phyloP scores from a whole-genome alignment of 2,888 invertebrate species.

The Dolichopus griseipennis region DNA sequence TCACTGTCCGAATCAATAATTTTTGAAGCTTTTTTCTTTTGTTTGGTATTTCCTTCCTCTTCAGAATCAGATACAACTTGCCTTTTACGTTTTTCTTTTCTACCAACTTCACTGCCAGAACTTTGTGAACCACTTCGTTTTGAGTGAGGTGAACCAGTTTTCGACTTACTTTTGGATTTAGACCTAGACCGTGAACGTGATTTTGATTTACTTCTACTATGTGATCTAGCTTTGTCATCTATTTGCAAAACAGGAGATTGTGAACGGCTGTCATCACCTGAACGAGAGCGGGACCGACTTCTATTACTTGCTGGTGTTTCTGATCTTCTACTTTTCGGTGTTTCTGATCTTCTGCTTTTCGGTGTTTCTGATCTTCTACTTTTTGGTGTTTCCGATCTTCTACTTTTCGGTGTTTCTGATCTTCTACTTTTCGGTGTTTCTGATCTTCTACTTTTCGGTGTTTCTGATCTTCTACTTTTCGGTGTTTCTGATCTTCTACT shows the following conservation, averaged over 20 bases:
- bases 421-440: neutral
- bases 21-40: constrained; percentile 41
- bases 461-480: neutral
- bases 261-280: constrained; percentile 45
- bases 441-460: neutral
- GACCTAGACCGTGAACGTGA: constrained; percentile 25
- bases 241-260: constrained; percentile 49
- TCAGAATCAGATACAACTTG: constrained; percentile 49
- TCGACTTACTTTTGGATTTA: constrained; percentile 19
- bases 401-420: neutral
- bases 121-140: constrained; percentile 34
- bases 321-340: neutral
- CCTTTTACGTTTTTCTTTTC: constrained; percentile 37
- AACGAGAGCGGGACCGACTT: constrained; percentile 23
- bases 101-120: constrained; percentile 37
- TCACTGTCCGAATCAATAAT: constrained; percentile 63
- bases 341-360: constrained; percentile 13
- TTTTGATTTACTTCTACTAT: constrained; percentile 27
- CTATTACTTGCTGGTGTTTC: neutral
- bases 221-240: constrained; percentile 41
- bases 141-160: constrained; percentile 23
- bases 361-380: neutral
- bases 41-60: neutral
- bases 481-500: neutral
- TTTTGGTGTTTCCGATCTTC: neutral